A percentile compares a stretch with the other conserved stretches of the same genome.
These are phyloP conservation scores for Piliocolobus tephrosceles DNA, from an alignment of 2,113 vertebrate genomes.

Conservation along the genomic window DNA sequence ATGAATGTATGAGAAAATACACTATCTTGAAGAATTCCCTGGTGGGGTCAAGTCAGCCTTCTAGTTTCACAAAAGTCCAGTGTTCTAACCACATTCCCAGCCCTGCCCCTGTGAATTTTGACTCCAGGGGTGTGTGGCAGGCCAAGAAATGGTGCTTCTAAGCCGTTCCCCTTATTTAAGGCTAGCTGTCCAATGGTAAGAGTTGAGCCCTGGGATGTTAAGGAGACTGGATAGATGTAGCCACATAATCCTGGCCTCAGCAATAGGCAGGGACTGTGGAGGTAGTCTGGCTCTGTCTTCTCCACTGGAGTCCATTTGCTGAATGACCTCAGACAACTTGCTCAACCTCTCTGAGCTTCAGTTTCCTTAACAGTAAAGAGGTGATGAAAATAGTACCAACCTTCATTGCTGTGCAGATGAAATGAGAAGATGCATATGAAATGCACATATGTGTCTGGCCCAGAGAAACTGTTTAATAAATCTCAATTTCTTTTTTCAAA, in stretches of 20 bases:
- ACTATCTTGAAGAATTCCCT: not conserved
- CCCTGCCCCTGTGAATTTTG: not conserved
- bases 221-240: fast-evolving
- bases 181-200: not conserved
- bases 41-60: not conserved
- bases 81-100: not conserved
- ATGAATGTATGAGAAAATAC: not conserved
- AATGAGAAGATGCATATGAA: not conserved
- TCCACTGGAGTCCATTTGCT: not conserved
- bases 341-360: slow-evolving; percentile 25
- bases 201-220: not conserved
- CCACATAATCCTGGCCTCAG: not conserved
- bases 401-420: not conserved
- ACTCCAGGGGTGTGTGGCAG: not conserved
- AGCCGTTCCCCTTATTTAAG: not conserved
- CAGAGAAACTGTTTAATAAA: not conserved
- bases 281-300: not conserved
- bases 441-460: not conserved
- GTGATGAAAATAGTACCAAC: not conserved
- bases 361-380: not conserved
- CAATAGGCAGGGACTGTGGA: not conserved
- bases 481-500: not conserved
- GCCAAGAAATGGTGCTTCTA: not conserved
- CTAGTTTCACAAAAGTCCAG: not conserved
- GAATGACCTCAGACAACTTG: not conserved